Base-by-base conservation (phyloP, 92 coral and sea anemone species). In the Scolanthus callimorphus region DNA sequence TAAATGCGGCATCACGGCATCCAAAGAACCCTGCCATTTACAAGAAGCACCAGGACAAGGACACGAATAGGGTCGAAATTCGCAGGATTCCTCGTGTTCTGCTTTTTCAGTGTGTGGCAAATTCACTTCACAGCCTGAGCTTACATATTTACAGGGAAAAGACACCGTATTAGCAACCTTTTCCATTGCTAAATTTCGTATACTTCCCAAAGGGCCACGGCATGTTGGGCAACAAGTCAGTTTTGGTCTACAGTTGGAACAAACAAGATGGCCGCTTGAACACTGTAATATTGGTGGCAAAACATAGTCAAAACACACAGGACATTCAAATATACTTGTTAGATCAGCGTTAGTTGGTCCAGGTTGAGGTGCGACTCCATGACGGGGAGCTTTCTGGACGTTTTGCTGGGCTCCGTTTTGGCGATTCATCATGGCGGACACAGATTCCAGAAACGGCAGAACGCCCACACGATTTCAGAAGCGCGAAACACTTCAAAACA, bases 31-130 rank as follows among this genome's bases (percentile, higher is more conserved):
- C 49, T 94, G 99, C 99, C 99, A 94, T 48, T 94, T 94, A 70
- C 99, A 94, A 26, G 99, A 88, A 60, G 99, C 99, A 51, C 99
- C 99, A 11, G 99, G 99, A 22, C 99, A 94, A 37, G 99, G 96
- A 59, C 99, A 94, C 27, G 99, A 80, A 61, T 94, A 94, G 2
- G 99, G 99, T 17, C 99, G 91, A 77, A 77, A 94, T 54, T 94
- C 99, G 46, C 99, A 94, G 3, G 92, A 85, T 54, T 94, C 99
- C 60, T 94, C 99, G 67, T 94, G 99, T 39, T 94, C 99, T 21
- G 99, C 80, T 55, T 94, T 94, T 59, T 94, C 99, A 38, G 94
- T 83, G 57, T 89, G 96, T 17, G 99, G 94, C 51, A 94, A 69
- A 46, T 82, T 70, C 49, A 82, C 96, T 31, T 73, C 86, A 65